Conservation (phyloP, 1,140 invertebrate genomes). For the Drosophila novamexicana region DNA sequence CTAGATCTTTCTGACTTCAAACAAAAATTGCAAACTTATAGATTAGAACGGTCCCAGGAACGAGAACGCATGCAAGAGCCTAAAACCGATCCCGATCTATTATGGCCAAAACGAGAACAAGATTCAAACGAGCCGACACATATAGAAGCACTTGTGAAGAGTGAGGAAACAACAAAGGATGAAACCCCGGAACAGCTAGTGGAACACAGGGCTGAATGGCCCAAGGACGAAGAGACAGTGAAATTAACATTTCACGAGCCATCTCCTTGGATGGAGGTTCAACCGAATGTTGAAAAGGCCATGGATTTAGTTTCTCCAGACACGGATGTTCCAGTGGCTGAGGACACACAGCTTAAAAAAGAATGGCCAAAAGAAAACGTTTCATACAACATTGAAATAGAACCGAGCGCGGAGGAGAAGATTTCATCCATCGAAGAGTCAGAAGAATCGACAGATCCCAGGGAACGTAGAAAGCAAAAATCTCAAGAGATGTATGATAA, state of each 20-base stretch:
- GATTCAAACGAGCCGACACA: too few relatives aligned
- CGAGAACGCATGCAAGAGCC: too few relatives aligned
- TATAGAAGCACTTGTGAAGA: too few relatives aligned
- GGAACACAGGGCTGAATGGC: too few relatives aligned
- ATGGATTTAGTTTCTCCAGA: not conserved
- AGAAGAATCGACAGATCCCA: not conserved
- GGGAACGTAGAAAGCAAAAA: not conserved
- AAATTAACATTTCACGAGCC: too few relatives aligned
- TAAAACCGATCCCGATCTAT: too few relatives aligned
- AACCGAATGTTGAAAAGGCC: not conserved
- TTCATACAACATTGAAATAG: not conserved
- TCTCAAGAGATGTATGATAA: not conserved
- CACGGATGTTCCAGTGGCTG: not conserved
- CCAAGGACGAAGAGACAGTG: too few relatives aligned
- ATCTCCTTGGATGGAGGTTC: not conserved
- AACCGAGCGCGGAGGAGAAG: not conserved
- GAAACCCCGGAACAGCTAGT: too few relatives aligned
- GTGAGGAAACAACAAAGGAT: too few relatives aligned
- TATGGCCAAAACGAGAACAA: not conserved
- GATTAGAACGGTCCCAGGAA: too few relatives aligned
- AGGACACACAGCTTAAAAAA: not conserved
- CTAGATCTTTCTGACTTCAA: not conserved
- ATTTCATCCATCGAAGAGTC: not conserved
- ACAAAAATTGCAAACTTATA: too few relatives aligned
- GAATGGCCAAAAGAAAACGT: not conserved